These are phyloP conservation scores for Drosophila nasuta DNA, from an alignment of 1,140 invertebrate species.

Conservation along the genomic window DNA sequence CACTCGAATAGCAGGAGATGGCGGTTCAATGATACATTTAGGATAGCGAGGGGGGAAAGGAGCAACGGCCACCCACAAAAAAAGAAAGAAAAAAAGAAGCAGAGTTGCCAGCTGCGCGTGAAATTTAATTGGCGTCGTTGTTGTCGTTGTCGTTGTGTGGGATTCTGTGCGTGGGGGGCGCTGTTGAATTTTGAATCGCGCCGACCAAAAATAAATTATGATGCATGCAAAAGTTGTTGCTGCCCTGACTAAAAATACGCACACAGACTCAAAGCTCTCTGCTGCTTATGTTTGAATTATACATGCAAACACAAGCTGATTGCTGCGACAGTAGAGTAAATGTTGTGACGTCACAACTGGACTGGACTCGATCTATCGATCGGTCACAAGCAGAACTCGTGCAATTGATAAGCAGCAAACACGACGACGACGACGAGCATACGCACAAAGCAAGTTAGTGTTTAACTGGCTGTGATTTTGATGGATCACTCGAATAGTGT, in stretches of 20 bases:
- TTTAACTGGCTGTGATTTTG: constrained; percentile 25
- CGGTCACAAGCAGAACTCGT: constrained; percentile 55
- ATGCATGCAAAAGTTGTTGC: constrained; percentile 64
- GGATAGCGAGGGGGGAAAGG: not conserved
- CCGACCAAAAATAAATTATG: constrained; percentile 77
- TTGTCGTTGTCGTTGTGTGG: constrained; percentile 21
- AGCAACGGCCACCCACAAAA: constrained; percentile 45
- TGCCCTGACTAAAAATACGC: constrained; percentile 64
- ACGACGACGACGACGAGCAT: not conserved
- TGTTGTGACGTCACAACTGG: constrained; percentile 54
- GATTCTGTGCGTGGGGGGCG: constrained; percentile 40
- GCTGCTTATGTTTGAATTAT: constrained; percentile 23
- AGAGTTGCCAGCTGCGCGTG: constrained; percentile 52
- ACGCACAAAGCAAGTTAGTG: not conserved
- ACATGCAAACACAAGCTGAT: constrained; percentile 31
- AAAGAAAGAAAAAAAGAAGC: constrained; percentile 11
- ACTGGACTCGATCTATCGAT: constrained; percentile 25
- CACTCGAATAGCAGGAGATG: not conserved
- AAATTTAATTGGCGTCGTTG: constrained; percentile 44
- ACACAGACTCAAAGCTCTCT: not conserved
- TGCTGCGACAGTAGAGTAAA: constrained; percentile 11
- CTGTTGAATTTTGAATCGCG: constrained; percentile 47
- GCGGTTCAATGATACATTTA: not conserved
- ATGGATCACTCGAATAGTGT: constrained; percentile 10
- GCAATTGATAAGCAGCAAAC: constrained; percentile 42